These are phyloP conservation scores for Drosophila bipectinata DNA, from an alignment of 1,140 invertebrate species.

Conservation along the genomic window DNA sequence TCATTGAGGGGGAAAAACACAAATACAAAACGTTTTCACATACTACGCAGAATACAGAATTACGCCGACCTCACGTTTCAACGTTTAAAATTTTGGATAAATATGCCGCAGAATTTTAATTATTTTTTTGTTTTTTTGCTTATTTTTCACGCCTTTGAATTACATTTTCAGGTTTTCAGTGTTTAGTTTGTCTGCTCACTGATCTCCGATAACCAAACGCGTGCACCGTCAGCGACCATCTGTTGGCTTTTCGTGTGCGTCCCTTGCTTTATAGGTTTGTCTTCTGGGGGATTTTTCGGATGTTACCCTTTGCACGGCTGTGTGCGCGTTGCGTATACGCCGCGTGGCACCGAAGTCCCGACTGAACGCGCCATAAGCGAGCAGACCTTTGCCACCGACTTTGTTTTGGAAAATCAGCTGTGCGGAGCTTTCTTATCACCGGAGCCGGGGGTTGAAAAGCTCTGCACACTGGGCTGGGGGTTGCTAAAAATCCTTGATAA, in stretches of 20 bases:
- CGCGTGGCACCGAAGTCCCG: conserved; percentile 57
- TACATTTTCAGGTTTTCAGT: conserved; percentile 41
- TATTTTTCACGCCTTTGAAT: conserved; percentile 37
- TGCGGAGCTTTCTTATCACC: conserved; percentile 73
- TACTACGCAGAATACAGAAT: conserved; percentile 24
- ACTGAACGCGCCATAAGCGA: conserved; percentile 53
- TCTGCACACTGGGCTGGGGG: conserved; percentile 49
- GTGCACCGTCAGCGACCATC: conserved; percentile 75
- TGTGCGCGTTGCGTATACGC: conserved; percentile 71
- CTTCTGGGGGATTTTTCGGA: conserved; percentile 7
- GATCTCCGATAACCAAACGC: conserved; percentile 70
- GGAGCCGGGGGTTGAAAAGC: conserved; percentile 66
- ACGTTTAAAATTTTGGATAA: conserved; percentile 29
- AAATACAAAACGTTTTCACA: conserved; percentile 23
- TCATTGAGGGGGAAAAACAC: conserved; percentile 56
- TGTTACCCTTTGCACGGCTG: not conserved
- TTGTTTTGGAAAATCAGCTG: conserved; percentile 72
- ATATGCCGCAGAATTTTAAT: conserved; percentile 30
- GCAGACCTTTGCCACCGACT: conserved; percentile 43
- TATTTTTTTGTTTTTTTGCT: conserved; percentile 15
- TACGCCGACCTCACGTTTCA: not conserved
- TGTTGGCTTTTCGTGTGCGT: conserved; percentile 66
- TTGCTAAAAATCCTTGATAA: not conserved
- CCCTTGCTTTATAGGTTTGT: conserved; percentile 58
- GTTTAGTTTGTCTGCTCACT: conserved; percentile 28